A percentile compares a stretch with the other conserved stretches of the same genome.
Evolutionary conservation across 2,797 vertebrate genomes (phyloP).

Genomic region (Chromis chromis): DNA sequence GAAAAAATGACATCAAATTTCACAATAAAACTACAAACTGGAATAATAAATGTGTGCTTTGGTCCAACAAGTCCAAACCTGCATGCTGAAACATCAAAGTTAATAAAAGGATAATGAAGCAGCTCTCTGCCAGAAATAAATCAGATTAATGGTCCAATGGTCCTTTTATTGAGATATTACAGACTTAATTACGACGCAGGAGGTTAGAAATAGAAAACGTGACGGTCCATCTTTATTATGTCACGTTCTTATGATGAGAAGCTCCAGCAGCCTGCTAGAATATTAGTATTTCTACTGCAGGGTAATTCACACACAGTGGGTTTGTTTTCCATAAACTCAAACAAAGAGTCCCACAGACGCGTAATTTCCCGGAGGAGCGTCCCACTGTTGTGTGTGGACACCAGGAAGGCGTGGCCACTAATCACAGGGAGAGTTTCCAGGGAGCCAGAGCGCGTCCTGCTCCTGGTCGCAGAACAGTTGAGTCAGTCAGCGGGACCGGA

Average conservation of each 20-base stretch:
- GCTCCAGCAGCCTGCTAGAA: background rate
- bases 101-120: background rate
- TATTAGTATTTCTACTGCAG: too few relatives aligned
- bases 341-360: background rate
- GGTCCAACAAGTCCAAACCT: background rate
- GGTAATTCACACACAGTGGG: too few relatives aligned
- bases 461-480: constrained; percentile 29
- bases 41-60: background rate
- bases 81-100: background rate
- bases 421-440: constrained; percentile 66
- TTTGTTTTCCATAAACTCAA: background rate
- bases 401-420: constrained; percentile 75
- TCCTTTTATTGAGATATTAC: background rate
- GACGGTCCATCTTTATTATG: background rate
- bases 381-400: constrained; percentile 38
- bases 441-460: constrained; percentile 47
- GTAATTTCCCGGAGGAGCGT: constrained; percentile 19
- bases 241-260: background rate
- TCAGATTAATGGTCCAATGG: too few relatives aligned
- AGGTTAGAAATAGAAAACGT: background rate
- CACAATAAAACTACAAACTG: background rate
- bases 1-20: background rate
- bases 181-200: background rate
- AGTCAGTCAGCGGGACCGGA: constrained; percentile 47
- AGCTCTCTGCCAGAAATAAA: background rate